Evolutionary conservation across 2,113 vertebrate species (phyloP), one percentile per base, ranked within the genome.

Genomic region (Tetraodon nigroviridis): DNA sequence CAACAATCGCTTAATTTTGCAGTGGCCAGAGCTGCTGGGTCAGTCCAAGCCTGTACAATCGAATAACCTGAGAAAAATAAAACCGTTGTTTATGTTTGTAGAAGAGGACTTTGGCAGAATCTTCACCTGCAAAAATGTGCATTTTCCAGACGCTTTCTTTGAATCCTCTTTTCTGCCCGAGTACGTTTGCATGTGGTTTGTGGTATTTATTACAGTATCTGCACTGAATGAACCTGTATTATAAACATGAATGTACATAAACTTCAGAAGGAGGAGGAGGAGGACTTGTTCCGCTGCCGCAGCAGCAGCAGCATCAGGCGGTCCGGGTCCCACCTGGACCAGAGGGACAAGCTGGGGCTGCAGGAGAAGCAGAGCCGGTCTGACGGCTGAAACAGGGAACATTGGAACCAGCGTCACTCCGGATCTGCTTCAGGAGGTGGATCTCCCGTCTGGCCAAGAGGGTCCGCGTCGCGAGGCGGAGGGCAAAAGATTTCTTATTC

Each of bases 241-340:
- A 89, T 84, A 88, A 81, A 89, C 77, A 84, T 83, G 84, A 87
- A 84, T 91, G 89, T 91, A 91, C 70, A 90, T 87, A 84, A 83
- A 71, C 75, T 83, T 81, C 56, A 46, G 64, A 72, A 61, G 68
- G n/a, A 75, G 72, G 71, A 83, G 80, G 63, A 66, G 68, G 57
- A 72, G 46, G 20, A 67, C 78, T 70, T 78, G 79, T 59, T 59
- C 54, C 42, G 69, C 62, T 3, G 22, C 65, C 82, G 17, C 73
- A 66, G 4, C 27, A 16, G 69, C 65, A 79, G 49, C 1, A 16
- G 69, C 65, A 79, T 46, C 1, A 1, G 61, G 74, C 47, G 58
- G 8, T 51, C 48, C 18, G 70, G 17, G 55, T 20, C 16, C 16
- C 2, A 37, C 32, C 7, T 6, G 24, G 24, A 27, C 24, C 24